Evolutionary conservation across 2,113 vertebrate species (phyloP).

Genomic region (Takifugu bimaculatus): DNA sequence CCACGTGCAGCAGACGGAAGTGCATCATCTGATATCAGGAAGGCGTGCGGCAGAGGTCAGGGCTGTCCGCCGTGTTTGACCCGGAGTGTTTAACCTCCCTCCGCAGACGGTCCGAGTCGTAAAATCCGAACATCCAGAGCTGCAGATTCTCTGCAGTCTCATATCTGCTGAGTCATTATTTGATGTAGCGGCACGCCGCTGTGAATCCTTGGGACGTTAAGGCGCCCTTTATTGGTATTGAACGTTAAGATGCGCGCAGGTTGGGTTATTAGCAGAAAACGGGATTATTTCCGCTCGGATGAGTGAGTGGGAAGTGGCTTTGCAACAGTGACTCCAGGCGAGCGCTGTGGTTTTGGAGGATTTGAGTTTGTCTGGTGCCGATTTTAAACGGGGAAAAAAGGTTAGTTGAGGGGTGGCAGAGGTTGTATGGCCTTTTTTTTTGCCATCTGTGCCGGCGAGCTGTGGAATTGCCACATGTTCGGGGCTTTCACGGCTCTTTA

Average conservation of each 20-base stretch:
- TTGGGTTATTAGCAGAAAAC: slow-evolving; percentile 3
- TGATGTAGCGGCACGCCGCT: slow-evolving; percentile 12
- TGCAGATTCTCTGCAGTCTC: slow-evolving; percentile 10
- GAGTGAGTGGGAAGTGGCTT: neutral
- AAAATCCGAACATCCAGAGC: slow-evolving; percentile 6
- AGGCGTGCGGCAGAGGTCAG: slow-evolving; percentile 13
- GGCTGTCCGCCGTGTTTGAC: slow-evolving; percentile 28
- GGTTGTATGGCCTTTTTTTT: too few species aligned
- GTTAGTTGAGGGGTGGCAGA: too few species aligned
- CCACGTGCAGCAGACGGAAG: slow-evolving; percentile 36
- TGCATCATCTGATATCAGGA: slow-evolving; percentile 19
- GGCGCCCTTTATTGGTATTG: neutral
- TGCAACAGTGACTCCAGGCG: too few species aligned
- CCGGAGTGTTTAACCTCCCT: slow-evolving; percentile 23
- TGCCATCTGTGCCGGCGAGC: too few species aligned
- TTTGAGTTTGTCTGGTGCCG: too few species aligned
- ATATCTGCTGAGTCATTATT: slow-evolving; percentile 13
- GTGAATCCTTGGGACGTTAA: neutral
- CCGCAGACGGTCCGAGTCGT: slow-evolving; percentile 10
- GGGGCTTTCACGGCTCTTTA: too few species aligned
- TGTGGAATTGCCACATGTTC: too few species aligned
- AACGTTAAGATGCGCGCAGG: slow-evolving; percentile 20
- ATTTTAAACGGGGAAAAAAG: too few species aligned
- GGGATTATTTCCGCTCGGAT: neutral
- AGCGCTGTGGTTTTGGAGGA: too few species aligned